Conservation (phyloP, 2,113 vertebrate genomes). For the Cryptotis parvus region DNA sequence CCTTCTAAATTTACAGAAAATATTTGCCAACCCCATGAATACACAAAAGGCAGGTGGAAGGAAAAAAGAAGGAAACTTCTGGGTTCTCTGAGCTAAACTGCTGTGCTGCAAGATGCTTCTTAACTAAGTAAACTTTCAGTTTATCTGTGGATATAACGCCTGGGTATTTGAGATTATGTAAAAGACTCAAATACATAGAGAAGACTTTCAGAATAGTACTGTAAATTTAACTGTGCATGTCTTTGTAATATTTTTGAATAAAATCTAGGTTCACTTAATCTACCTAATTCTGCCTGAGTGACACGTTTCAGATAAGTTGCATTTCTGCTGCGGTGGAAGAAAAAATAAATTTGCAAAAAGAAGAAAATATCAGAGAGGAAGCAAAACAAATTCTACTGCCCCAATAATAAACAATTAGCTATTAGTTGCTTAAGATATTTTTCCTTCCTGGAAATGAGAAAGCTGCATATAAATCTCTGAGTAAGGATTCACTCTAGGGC, state of each 20-base stretch:
- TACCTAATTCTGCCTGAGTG: neutral
- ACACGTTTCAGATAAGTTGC: neutral
- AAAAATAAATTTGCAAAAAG: neutral
- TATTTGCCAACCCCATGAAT: neutral
- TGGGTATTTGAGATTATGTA: neutral
- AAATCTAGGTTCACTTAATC: neutral
- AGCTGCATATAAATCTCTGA: neutral
- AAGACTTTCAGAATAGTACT: neutral
- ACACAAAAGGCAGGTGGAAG: neutral
- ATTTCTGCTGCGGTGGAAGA: neutral
- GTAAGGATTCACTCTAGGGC: neutral
- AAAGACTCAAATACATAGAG: too few species aligned
- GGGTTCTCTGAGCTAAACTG: neutral
- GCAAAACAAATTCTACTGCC: neutral
- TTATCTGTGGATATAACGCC: neutral
- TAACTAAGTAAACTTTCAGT: neutral
- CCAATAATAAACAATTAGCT: neutral
- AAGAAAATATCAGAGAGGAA: constrained; percentile 16
- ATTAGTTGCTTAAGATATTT: neutral
- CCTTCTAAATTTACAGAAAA: neutral
- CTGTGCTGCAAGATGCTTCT: neutral
- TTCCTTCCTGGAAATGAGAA: constrained; percentile 45
- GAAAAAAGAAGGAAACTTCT: neutral
- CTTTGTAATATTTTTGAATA: neutral
- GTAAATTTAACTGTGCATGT: neutral